These are phyloP conservation scores for Ophiothrix spiculata DNA, from an alignment of 35 echinoderm and acorn worm genomes.

Conservation along the genomic window DNA sequence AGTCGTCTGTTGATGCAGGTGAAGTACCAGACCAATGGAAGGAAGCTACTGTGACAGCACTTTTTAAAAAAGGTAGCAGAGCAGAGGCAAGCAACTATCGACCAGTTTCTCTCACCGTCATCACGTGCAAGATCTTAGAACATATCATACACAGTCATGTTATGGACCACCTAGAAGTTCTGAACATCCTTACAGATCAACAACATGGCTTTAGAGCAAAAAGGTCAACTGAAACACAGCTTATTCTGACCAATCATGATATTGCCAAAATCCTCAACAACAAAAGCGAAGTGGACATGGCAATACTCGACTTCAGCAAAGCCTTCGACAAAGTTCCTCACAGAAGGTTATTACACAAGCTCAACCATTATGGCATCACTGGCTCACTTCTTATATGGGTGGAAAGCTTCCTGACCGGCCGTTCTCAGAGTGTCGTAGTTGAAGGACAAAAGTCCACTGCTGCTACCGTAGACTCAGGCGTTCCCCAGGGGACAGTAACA, in stretches of 20 bases:
- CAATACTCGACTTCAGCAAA: slow-evolving; percentile 37
- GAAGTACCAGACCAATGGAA: slow-evolving; percentile 30
- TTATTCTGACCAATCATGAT: slow-evolving; percentile 27
- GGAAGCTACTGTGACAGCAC: slow-evolving; percentile 19
- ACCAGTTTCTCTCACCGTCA: slow-evolving; percentile 20
- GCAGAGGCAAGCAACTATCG: slow-evolving; percentile 8
- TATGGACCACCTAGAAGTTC: slow-evolving; percentile 31
- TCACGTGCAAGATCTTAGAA: slow-evolving; percentile 27
- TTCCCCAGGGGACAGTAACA: slow-evolving; percentile 28
- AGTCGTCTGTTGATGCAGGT: slow-evolving; percentile 30
- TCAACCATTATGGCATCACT: slow-evolving; percentile 36
- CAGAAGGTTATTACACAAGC: slow-evolving; percentile 14
- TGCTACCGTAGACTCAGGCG: slow-evolving; percentile 19
- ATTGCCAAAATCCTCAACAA: slow-evolving; percentile 4
- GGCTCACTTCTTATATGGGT: too few relatives aligned
- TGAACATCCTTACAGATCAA: slow-evolving; percentile 8
- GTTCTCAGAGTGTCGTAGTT: slow-evolving; percentile 27
- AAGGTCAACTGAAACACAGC: slow-evolving; percentile 4
- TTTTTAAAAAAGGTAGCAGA: slow-evolving; percentile 28
- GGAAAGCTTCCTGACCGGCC: slow-evolving; percentile 12
- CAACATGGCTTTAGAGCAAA: slow-evolving; percentile 36
- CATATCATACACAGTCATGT: slow-evolving; percentile 36
- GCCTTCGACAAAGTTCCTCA: slow-evolving; percentile 48
- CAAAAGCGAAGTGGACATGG: background rate
- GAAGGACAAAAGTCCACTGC: slow-evolving; percentile 12